Conservation (phyloP, 2,113 vertebrate genomes). For the Nothocercus nigrocapillus region DNA sequence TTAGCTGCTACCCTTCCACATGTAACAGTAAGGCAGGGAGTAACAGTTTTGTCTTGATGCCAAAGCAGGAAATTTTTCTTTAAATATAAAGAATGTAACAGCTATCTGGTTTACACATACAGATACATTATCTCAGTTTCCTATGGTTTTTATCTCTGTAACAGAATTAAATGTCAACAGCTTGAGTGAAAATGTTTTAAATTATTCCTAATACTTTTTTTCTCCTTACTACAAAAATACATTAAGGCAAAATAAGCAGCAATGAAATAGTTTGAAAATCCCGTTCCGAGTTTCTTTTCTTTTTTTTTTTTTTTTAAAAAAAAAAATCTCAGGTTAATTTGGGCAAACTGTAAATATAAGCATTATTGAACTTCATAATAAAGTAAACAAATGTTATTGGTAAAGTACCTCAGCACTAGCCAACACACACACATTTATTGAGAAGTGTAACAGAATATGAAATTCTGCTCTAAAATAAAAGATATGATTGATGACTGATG, state of each 20-base stretch:
- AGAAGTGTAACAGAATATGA: neutral
- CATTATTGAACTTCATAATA: neutral
- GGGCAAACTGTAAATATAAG: neutral
- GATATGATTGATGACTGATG: neutral
- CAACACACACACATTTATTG: neutral
- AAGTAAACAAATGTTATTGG: neutral
- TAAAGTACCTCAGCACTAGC: neutral
- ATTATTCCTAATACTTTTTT: neutral
- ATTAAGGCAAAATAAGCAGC: neutral
- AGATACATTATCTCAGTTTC: neutral
- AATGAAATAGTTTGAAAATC: neutral
- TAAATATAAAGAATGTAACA: neutral
- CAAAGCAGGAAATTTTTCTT: neutral
- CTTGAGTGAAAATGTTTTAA: neutral
- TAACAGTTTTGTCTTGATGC: neutral
- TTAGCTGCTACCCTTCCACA: neutral
- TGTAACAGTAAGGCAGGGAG: neutral
- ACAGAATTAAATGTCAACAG: neutral
- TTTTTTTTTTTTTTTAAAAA: too few relatives aligned
- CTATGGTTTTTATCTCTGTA: neutral
- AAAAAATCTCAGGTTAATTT: neutral
- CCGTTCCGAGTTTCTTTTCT: neutral
- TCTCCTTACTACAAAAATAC: neutral
- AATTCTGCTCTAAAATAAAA: neutral
- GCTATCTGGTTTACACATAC: neutral